Conservation (phyloP, 2,113 vertebrate genomes). For the Brachionichthys hirsutus region DNA sequence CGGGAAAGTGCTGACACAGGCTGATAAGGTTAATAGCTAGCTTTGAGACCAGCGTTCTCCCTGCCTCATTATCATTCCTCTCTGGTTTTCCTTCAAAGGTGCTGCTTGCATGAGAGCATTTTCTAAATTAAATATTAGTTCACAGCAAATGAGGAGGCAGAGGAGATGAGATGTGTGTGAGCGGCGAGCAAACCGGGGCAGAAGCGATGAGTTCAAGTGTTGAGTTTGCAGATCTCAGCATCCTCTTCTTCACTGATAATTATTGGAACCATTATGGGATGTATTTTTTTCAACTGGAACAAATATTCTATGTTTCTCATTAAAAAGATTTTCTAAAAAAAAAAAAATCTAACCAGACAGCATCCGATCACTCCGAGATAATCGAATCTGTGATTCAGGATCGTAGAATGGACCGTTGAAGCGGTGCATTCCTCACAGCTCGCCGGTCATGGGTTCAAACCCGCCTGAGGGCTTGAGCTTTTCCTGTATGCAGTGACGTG, state of each 20-base stretch:
- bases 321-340: slow-evolving; percentile 13
- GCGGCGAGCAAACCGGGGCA: not conserved
- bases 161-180: slow-evolving; percentile 19
- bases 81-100: slow-evolving; percentile 42
- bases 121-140: slow-evolving; percentile 52
- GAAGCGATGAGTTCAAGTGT: not conserved
- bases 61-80: slow-evolving; percentile 52
- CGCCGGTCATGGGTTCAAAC: too few species aligned
- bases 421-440: too few species aligned
- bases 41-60: slow-evolving; percentile 49
- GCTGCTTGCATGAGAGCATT: slow-evolving; percentile 23
- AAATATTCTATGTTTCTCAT: slow-evolving; percentile 21
- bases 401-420: too few species aligned
- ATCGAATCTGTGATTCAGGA: too few species aligned
- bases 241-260: too few species aligned
- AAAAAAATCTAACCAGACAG: not conserved
- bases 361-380: too few species aligned
- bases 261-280: not conserved
- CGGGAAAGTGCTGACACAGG: slow-evolving; percentile 58
- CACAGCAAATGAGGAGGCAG: slow-evolving; percentile 27
- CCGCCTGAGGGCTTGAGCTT: too few species aligned
- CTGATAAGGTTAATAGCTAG: slow-evolving; percentile 49
- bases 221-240: not conserved
- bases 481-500: too few species aligned
- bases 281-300: not conserved